Base-by-base conservation (phyloP, 2,113 vertebrate genomes). In the Poicephalus meyeri region DNA sequence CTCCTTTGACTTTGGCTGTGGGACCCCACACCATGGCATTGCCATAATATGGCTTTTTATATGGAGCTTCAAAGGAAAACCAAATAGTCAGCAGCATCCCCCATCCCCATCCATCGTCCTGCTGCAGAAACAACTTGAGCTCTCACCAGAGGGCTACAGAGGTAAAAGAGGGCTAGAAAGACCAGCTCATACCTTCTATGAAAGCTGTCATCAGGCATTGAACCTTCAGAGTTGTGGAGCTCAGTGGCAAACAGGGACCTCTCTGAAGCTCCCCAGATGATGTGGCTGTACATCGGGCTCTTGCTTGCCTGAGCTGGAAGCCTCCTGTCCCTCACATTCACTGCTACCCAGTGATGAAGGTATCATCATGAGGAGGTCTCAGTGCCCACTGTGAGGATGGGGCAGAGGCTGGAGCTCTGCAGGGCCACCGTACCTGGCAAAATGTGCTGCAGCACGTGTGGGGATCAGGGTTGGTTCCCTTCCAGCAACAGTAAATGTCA, bases 251-350 rank as follows among this genome's bases (percentile, higher is more conserved):
- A 33, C 2, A 33, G 42, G 15, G 28, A 35, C 33, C 33, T 63
- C 53, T 50, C 42, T 13, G 60, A 25, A 84, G 61, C 33, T 47
- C 20, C 55, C 41, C 28, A 18, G 16, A 44, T 58, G 33, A 39
- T 1, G 15, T 23, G 42, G 25, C 49, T 60, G 56, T 14, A 35
- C 28, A 16, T 24, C 10, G 9, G 18, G 53, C 18, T 72, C 37
- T 63, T 52, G n/a, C 26, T 63, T 64, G 49, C 37, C 44, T 47
- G 26, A 69, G 66, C 25, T 49, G 66, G 39, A 58, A 53, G n/a
- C 20, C n/a, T 53, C 12, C 13, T 29, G 18, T 13, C 21, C 11
- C 52, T 79, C 2, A 0, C 33, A 18, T 35, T 80, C 6, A 0
- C 56, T 1, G 1, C 35, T 39, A 19, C 26, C n/a, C 0, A 0